Evolutionary conservation across 2,888 invertebrate genomes (phyloP), one percentile per base, ranked within the genome.

Genomic region (Micoletzkya japonica): DNA sequence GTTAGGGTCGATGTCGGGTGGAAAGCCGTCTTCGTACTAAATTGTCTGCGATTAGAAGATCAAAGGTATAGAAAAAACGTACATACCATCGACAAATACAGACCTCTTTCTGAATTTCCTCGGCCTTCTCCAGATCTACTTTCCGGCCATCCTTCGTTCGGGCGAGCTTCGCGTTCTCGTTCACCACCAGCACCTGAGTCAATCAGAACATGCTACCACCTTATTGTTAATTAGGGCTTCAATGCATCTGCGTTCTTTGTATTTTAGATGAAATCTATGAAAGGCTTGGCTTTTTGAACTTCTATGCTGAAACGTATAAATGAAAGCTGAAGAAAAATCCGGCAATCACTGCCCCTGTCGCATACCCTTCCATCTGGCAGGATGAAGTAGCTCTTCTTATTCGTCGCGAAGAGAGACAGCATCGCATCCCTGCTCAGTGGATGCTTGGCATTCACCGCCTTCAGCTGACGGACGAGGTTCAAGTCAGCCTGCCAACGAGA

Each of bases 381-480:
- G 3, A 69, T 60, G 52, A 37, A 58, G 20, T 59, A 69, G 26
- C 59, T 69, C 69, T 69, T 56, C 69, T 69, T 58, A 52, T 59
- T 60, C 34, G 59, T 69, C 20, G 69, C 52, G 59, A 69, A 69
- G 26, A 69, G 50, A 34, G 34, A 36, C 37, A 69, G 52, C 20
- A 50, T 58, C 3, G 52, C 44, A 4, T 68, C 68, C 44, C 44
- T 58, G 10, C 32, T 26, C n/a, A 49, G 36, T 24, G 68, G 68
- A 58, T 58, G 57, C 24, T 58, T 57, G 44, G 30, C 36, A 34
- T 68, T 68, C 10, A 68, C 68, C 24, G 39, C 58, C 17, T 32
- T 52, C 26, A 66, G 26, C 39, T 66, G 54, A 4, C 28, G 30
- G 37, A 66, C 54, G 37, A 66, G 32, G 30, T 66, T 54, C 36